These are phyloP conservation scores for Mus spicilegus DNA, from an alignment of 2,113 vertebrate species.

Conservation along the genomic window DNA sequence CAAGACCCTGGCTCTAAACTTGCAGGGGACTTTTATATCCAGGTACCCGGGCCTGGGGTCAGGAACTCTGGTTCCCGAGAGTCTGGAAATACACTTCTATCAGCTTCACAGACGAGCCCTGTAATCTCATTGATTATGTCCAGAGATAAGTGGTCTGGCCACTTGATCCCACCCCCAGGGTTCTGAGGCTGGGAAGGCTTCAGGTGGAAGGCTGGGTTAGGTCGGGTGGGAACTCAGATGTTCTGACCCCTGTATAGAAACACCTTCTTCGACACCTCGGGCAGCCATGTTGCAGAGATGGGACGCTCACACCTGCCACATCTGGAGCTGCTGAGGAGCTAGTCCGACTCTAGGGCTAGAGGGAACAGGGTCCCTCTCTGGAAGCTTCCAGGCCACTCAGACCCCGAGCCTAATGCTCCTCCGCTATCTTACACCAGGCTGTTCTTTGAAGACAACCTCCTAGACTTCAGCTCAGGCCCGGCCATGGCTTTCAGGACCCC, in stretches of 20 bases:
- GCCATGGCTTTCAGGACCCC: background rate
- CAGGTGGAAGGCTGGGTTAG: rapidly evolving
- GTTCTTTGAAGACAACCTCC: background rate
- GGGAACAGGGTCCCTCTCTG: background rate
- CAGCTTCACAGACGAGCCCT: background rate
- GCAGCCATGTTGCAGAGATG: background rate
- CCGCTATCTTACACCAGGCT: too few species aligned
- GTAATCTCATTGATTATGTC: background rate
- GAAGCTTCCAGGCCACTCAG: background rate
- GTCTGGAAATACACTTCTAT: background rate
- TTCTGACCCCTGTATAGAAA: background rate
- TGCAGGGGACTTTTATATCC: background rate
- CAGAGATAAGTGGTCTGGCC: background rate
- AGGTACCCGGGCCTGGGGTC: background rate
- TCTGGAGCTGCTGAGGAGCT: background rate
- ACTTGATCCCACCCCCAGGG: background rate
- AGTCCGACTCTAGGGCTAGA: background rate
- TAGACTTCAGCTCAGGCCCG: background rate
- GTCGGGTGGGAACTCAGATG: too few species aligned
- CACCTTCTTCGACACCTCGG: background rate
- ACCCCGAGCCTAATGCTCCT: background rate
- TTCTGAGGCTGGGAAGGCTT: rapidly evolving
- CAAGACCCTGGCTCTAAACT: background rate
- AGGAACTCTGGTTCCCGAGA: rapidly evolving
- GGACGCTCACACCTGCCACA: background rate